Percentiles rank a stretch among this genome's conserved stretches.
phyloP scores from a whole-genome alignment of 2,113 vertebrate genomes.

The Danionella cerebrum region DNA sequence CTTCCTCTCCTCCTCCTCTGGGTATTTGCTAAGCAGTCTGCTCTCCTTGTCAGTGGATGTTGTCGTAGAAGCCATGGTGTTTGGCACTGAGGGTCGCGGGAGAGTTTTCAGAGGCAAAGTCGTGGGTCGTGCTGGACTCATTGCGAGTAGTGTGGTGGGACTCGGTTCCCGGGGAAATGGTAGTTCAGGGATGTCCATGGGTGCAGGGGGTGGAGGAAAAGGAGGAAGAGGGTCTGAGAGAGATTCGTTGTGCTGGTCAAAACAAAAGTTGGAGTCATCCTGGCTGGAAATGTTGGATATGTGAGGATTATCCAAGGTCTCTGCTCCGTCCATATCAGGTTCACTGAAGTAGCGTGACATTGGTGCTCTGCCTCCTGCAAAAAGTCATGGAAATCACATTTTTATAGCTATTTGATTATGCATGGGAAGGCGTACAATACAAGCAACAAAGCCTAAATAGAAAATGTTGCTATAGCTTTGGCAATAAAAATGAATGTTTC shows the following conservation, averaged over 20 bases:
- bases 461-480: too few species aligned
- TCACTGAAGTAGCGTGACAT: constrained; percentile 18
- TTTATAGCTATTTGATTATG: too few species aligned
- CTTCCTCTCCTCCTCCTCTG: constrained; percentile 64
- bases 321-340: not conserved
- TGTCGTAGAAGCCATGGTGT: not conserved
- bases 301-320: constrained; percentile 28
- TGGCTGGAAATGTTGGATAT: not conserved
- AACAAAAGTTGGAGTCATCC: constrained; percentile 23
- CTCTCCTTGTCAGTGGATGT: constrained; percentile 49
- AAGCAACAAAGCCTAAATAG: too few species aligned
- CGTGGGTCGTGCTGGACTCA: constrained; percentile 52
- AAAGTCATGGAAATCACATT: too few species aligned
- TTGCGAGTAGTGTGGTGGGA: not conserved
- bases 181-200: constrained; percentile 31
- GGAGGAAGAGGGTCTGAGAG: constrained; percentile 22
- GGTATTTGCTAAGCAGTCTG: constrained; percentile 37
- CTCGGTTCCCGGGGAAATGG: constrained; percentile 37
- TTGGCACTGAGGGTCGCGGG: not conserved
- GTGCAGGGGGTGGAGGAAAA: not conserved
- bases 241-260: constrained; percentile 25
- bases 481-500: too few species aligned
- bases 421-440: too few species aligned
- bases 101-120: constrained; percentile 49
- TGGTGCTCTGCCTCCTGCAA: constrained; percentile 51